Conservation (phyloP, 2,797 vertebrate species). For the Hafferia zeledoni region DNA sequence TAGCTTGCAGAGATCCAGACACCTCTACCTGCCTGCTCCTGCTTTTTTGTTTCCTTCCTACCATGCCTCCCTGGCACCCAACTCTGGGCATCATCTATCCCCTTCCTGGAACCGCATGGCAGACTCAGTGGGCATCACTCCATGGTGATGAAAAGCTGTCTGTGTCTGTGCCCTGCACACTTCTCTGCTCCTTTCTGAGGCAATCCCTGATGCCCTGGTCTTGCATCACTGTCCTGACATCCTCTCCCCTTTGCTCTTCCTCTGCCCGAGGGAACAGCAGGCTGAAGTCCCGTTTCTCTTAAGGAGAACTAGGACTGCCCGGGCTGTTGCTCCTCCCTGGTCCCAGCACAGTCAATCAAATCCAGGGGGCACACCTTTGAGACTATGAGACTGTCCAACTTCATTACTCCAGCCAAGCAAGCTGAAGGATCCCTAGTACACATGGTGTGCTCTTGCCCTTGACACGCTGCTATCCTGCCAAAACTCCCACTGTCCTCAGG, state of each 20-base stretch:
- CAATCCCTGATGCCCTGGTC: neutral
- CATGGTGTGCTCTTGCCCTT: fast-evolving
- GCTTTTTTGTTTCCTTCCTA: neutral
- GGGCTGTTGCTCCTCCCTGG: neutral
- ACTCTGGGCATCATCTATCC: neutral
- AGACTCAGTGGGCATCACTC: neutral
- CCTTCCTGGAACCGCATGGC: neutral
- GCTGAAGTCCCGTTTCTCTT: neutral
- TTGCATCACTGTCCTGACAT: neutral
- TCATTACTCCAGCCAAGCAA: neutral
- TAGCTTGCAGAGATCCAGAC: neutral
- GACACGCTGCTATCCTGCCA: neutral
- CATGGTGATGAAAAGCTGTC: neutral
- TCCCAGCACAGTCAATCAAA: neutral
- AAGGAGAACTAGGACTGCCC: neutral
- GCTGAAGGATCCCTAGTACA: neutral
- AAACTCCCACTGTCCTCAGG: neutral
- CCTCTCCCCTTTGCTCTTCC: neutral
- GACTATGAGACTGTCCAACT: neutral
- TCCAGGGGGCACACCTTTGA: fast-evolving
- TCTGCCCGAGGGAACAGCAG: neutral
- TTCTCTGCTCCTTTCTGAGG: neutral
- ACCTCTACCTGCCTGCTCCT: neutral
- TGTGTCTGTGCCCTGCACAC: neutral
- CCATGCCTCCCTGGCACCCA: neutral